These are phyloP conservation scores for Drosophila seguyi DNA, from an alignment of 1,140 invertebrate genomes.

Conservation along the genomic window DNA sequence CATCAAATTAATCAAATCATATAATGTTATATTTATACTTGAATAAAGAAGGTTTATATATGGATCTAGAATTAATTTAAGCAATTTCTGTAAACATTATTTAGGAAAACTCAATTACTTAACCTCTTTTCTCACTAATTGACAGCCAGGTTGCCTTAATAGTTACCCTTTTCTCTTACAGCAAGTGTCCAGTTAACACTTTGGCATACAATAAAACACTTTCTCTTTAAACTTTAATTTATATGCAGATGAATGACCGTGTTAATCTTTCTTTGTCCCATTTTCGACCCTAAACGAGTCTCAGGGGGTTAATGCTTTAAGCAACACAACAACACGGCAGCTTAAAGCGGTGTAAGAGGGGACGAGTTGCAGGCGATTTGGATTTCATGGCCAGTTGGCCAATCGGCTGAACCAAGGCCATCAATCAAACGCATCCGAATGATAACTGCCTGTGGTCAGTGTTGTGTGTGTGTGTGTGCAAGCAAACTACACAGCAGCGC, in stretches of 20 bases:
- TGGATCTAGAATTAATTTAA: not conserved
- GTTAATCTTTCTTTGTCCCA: slow-evolving; percentile 9
- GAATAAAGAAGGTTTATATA: not conserved
- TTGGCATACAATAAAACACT: slow-evolving; percentile 16
- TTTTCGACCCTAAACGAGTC: not conserved
- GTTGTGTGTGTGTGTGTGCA: slow-evolving; percentile 33
- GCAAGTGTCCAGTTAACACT: not conserved
- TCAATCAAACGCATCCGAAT: slow-evolving; percentile 42
- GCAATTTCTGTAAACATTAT: too few relatives aligned
- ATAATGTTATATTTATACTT: too few relatives aligned
- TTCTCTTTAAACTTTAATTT: slow-evolving; percentile 12
- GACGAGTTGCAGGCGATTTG: not conserved
- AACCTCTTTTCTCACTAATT: not conserved
- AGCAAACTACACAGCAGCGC: slow-evolving; percentile 14
- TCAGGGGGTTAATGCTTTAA: slow-evolving; percentile 15
- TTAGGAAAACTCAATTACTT: not conserved
- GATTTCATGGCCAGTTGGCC: slow-evolving; percentile 17
- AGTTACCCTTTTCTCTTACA: not conserved
- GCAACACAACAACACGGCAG: slow-evolving; percentile 33
- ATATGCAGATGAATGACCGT: slow-evolving; percentile 47
- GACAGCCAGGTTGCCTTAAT: too few relatives aligned
- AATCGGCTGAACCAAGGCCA: slow-evolving; percentile 21
- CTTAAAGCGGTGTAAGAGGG: not conserved
- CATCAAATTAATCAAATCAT: too few relatives aligned
- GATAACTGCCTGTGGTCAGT: slow-evolving; percentile 48